Percentiles rank a stretch among this genome's conserved stretches.
These are phyloP conservation scores for Linnaemya vulpina DNA, from an alignment of 2,888 invertebrate genomes.

Conservation along the genomic window DNA sequence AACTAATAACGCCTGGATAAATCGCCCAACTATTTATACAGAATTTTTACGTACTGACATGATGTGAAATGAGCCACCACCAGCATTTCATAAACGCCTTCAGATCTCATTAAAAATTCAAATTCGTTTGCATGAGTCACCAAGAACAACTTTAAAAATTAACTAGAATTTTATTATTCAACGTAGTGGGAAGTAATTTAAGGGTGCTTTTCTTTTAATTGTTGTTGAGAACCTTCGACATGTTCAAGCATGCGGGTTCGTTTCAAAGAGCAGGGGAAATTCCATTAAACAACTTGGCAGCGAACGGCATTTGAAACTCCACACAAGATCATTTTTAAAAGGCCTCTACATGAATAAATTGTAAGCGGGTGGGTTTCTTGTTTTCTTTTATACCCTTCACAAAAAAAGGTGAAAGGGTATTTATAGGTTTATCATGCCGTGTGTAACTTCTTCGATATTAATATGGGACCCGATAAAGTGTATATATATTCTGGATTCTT, in stretches of 20 bases:
- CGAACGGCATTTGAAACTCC: constrained; percentile 41
- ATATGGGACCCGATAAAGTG: too few relatives aligned
- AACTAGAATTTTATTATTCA: background rate
- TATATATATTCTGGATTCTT: too few relatives aligned
- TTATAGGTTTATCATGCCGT: too few relatives aligned
- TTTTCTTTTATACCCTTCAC: too few relatives aligned
- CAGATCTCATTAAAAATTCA: constrained; percentile 47
- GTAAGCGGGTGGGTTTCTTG: constrained; percentile 33
- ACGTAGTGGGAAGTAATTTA: constrained; percentile 36
- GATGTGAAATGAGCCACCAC: constrained; percentile 35
- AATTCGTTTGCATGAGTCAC: background rate
- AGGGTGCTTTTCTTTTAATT: constrained; percentile 60
- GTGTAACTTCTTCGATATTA: too few relatives aligned
- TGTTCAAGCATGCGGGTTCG: constrained; percentile 65
- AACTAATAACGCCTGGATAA: constrained; percentile 37
- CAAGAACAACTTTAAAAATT: constrained; percentile 13
- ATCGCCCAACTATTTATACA: constrained; percentile 49
- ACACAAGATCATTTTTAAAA: constrained; percentile 31
- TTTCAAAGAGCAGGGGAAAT: constrained; percentile 56
- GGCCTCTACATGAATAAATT: background rate
- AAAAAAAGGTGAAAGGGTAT: too few relatives aligned
- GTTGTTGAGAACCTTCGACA: constrained; percentile 15
- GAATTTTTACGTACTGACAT: background rate
- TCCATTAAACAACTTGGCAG: constrained; percentile 35
- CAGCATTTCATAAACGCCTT: constrained; percentile 9